phyloP scores from a whole-genome alignment of 2,797 vertebrate genomes.

The Semotilus atromaculatus region DNA sequence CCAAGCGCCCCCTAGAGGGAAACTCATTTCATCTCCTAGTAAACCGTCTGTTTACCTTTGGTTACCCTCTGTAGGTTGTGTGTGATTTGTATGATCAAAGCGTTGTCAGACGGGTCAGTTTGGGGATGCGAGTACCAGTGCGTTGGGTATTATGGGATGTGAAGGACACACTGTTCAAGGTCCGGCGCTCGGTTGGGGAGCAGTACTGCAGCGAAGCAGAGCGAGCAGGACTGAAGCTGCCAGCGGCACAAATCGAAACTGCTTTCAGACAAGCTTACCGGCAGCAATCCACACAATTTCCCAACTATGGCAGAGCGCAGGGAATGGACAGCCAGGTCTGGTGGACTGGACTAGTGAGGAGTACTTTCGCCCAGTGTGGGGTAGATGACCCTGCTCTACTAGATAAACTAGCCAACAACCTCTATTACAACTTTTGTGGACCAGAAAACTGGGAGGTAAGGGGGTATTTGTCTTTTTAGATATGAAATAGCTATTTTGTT shows the following conservation, averaged over 20 bases:
- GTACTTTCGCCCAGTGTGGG: constrained; percentile 83
- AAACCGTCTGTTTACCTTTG: not conserved
- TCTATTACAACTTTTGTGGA: constrained; percentile 84
- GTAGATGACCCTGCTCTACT: constrained; percentile 75
- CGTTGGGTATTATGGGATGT: constrained; percentile 92
- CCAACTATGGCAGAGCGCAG: constrained; percentile 85
- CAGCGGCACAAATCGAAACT: constrained; percentile 68
- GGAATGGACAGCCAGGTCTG: constrained; percentile 85
- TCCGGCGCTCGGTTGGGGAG: constrained; percentile 83
- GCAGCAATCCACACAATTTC: constrained; percentile 76
- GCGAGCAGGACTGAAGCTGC: constrained; percentile 77
- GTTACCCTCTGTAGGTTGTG: not conserved
- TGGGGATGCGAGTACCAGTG: constrained; percentile 75
- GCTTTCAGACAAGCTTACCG: constrained; percentile 79
- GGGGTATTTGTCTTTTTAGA: not conserved
- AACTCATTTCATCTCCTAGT: fast-evolving
- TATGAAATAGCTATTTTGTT: not conserved
- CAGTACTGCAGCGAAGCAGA: constrained; percentile 85
- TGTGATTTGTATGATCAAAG: not conserved
- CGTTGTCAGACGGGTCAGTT: not conserved
- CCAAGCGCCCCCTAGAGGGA: constrained; percentile 4
- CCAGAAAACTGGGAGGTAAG: constrained; percentile 86
- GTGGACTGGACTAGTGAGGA: constrained; percentile 85
- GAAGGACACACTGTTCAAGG: constrained; percentile 90
- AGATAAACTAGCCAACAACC: constrained; percentile 75